phyloP scores from a whole-genome alignment of 2,113 vertebrate genomes.

The Protobothrops flavoviridis region DNA sequence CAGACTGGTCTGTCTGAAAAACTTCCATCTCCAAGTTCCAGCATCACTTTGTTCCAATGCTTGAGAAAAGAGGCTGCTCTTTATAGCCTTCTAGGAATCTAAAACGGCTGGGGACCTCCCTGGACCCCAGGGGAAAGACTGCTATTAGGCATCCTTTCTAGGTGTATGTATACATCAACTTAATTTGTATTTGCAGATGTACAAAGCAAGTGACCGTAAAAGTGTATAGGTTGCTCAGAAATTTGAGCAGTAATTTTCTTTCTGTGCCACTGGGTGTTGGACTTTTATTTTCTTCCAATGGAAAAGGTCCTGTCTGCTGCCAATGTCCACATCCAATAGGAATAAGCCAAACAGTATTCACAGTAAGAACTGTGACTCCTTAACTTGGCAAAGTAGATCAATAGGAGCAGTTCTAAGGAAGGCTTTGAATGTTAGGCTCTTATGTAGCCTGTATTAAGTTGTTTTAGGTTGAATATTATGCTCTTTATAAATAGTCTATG shows the following conservation, averaged over 20 bases:
- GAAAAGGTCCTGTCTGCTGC: neutral
- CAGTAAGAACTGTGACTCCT: neutral
- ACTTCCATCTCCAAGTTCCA: neutral
- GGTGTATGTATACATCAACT: too few relatives aligned
- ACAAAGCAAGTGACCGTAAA: neutral
- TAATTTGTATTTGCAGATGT: neutral
- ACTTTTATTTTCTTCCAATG: neutral
- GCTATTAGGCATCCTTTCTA: neutral
- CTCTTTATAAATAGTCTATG: slow-evolving; percentile 24
- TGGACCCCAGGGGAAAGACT: neutral
- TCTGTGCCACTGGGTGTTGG: neutral
- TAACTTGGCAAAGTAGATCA: neutral
- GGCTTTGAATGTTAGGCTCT: slow-evolving; percentile 22
- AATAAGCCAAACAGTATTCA: slow-evolving; percentile 4
- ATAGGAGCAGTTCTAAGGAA: slow-evolving; percentile 30
- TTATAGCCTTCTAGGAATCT: neutral
- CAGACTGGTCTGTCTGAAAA: too few relatives aligned
- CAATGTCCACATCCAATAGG: neutral
- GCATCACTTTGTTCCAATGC: neutral
- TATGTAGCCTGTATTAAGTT: slow-evolving; percentile 24
- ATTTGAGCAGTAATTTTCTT: neutral
- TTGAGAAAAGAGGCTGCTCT: neutral
- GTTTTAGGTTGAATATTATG: slow-evolving; percentile 4
- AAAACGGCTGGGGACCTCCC: neutral
- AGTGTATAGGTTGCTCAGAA: neutral